A percentile compares a stretch with the other conserved stretches of the same genome.
Conservation (phyloP, 2,888 invertebrate genomes). For the Trichopoda pennipes region DNA sequence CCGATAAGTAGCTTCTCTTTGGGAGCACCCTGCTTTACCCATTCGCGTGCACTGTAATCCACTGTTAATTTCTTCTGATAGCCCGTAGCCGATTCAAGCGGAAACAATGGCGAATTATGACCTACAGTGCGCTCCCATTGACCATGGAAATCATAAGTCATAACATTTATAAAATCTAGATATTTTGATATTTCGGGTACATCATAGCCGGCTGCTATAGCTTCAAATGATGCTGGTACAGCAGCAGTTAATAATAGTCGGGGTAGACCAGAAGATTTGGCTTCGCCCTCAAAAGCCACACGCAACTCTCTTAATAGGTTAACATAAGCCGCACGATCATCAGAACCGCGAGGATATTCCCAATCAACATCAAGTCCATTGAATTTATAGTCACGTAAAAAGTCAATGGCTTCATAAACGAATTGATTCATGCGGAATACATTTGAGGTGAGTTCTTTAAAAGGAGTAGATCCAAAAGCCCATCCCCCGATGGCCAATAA, state of each 20-base stretch:
- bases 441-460: constrained; percentile 94
- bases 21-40: constrained; percentile 96
- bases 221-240: constrained; percentile 95
- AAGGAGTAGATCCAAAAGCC: constrained; percentile 97
- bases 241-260: constrained; percentile 91
- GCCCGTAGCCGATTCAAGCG: constrained; percentile 92
- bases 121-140: constrained; percentile 97
- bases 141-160: constrained; percentile 98
- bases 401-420: constrained; percentile 96
- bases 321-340: constrained; percentile 92
- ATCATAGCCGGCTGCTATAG: constrained; percentile 95
- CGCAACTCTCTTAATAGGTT: constrained; percentile 91
- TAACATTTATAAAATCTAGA: constrained; percentile 95
- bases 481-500: constrained; percentile 95
- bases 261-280: constrained; percentile 92
- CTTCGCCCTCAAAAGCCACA: constrained; percentile 95
- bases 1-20: constrained; percentile 97
- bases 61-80: constrained; percentile 96
- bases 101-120: constrained; percentile 94
- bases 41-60: constrained; percentile 94
- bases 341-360: constrained; percentile 95
- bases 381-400: constrained; percentile 93
- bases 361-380: constrained; percentile 96
- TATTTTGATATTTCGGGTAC: constrained; percentile 96
- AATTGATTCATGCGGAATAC: constrained; percentile 97